These are phyloP conservation scores for Dynastes hyllus DNA, from an alignment of 2,888 invertebrate genomes.

Conservation along the genomic window DNA sequence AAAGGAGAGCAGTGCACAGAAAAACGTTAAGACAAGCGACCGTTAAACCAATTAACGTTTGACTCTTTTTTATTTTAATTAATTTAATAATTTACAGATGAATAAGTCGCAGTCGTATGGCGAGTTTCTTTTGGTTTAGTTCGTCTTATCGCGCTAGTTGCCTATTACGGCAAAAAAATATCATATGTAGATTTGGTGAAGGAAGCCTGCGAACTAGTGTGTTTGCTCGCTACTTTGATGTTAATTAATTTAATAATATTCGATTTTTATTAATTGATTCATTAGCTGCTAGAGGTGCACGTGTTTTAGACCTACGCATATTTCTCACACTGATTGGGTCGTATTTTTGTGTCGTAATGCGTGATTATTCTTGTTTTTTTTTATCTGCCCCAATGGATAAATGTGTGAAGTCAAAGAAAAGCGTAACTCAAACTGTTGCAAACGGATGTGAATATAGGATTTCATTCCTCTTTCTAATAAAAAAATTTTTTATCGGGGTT, in stretches of 20 bases:
- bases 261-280: conserved; percentile 31
- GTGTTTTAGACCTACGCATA: background rate
- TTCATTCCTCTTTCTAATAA: too few relatives aligned
- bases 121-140: conserved; percentile 33
- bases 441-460: too few relatives aligned
- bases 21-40: conserved; percentile 21
- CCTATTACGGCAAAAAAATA: background rate
- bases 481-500: too few relatives aligned
- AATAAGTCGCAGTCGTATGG: conserved; percentile 27
- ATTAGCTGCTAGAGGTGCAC: conserved; percentile 3
- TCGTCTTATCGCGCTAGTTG: conserved; percentile 6
- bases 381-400: too few relatives aligned
- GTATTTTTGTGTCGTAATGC: too few relatives aligned
- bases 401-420: too few relatives aligned
- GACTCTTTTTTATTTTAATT: conserved; percentile 35
- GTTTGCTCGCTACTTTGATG: background rate
- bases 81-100: conserved; percentile 45
- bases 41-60: conserved; percentile 34
- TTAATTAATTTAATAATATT: conserved; percentile 21
- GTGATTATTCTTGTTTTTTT: too few relatives aligned
- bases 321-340: background rate
- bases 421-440: too few relatives aligned
- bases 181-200: background rate
- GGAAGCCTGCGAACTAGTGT: background rate
- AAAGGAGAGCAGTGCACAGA: background rate